A percentile compares a stretch with the other conserved stretches of the same genome.
Conservation (phyloP, 2,888 invertebrate genomes). For the Caenorhabditis afra region DNA sequence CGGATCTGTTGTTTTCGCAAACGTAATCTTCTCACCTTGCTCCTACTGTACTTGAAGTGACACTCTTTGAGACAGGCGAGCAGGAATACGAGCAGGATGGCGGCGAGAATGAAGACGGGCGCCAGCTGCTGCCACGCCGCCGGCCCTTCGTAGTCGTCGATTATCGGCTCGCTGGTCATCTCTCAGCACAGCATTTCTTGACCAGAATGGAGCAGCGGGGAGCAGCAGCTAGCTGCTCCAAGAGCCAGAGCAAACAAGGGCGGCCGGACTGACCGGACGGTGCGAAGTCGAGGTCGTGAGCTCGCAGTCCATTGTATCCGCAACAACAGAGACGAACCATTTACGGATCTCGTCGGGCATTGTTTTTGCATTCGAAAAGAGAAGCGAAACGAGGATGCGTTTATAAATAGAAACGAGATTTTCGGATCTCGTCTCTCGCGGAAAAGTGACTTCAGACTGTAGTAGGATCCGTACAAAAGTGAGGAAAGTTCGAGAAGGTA, state of each 20-base stretch:
- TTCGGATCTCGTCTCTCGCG: constrained; percentile 10
- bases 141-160: constrained; percentile 52
- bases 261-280: constrained; percentile 25
- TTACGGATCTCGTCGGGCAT: constrained; percentile 52
- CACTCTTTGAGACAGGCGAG: constrained; percentile 57
- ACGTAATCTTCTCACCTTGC: constrained; percentile 44
- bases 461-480: constrained; percentile 53
- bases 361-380: constrained; percentile 30
- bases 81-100: constrained; percentile 56
- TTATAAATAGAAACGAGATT: constrained; percentile 42
- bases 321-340: constrained; percentile 22
- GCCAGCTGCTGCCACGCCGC: constrained; percentile 56
- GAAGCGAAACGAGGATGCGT: constrained; percentile 24
- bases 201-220: constrained; percentile 14
- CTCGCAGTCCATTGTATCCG: constrained; percentile 50
- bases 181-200: constrained; percentile 38
- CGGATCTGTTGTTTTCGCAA: constrained; percentile 25
- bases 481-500: constrained; percentile 11
- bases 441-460: constrained; percentile 48
- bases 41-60: constrained; percentile 45
- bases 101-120: constrained; percentile 53
- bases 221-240: constrained; percentile 44
- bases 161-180: constrained; percentile 54
- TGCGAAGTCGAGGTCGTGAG: constrained; percentile 53
- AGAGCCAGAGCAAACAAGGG: constrained; percentile 48